Conservation (phyloP, 2,888 invertebrate species). For the Hoplodrina blanda region DNA sequence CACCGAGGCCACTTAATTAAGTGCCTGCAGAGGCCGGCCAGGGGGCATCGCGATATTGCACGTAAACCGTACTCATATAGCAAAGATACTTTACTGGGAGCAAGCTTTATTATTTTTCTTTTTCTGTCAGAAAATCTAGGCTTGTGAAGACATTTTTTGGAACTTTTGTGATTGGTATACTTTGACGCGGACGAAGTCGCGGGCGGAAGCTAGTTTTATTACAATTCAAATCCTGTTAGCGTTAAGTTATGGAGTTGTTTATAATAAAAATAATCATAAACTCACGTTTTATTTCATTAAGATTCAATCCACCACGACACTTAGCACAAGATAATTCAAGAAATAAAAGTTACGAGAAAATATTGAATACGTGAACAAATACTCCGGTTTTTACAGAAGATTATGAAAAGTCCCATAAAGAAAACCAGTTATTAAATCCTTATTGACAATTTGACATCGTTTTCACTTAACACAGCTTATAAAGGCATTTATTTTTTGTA, state of each 20-base stretch:
- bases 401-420: conserved; percentile 15
- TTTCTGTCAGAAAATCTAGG: not conserved
- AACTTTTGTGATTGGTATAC: no score
- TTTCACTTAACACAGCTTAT: conserved; percentile 51
- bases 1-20: conserved; percentile 51
- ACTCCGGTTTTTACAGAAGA: not conserved
- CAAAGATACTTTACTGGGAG: conserved; percentile 12
- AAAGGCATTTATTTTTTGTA: conserved; percentile 53
- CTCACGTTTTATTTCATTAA: not conserved
- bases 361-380: not conserved
- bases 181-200: no score
- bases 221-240: not conserved
- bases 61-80: conserved; percentile 40
- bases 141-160: no score
- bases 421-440: conserved; percentile 37
- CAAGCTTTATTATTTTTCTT: conserved; percentile 24
- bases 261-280: not conserved
- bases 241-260: not conserved
- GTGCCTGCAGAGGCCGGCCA: conserved; percentile 30
- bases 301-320: no score
- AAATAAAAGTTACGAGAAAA: not conserved
- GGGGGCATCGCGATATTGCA: conserved; percentile 42
- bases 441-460: conserved; percentile 54
- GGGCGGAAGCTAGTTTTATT: no score
- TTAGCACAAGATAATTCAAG: not conserved